Evolutionary conservation across 2,113 vertebrate genomes (phyloP), one percentile per base, ranked within the genome.

Genomic region (Phoenicopterus ruber): DNA sequence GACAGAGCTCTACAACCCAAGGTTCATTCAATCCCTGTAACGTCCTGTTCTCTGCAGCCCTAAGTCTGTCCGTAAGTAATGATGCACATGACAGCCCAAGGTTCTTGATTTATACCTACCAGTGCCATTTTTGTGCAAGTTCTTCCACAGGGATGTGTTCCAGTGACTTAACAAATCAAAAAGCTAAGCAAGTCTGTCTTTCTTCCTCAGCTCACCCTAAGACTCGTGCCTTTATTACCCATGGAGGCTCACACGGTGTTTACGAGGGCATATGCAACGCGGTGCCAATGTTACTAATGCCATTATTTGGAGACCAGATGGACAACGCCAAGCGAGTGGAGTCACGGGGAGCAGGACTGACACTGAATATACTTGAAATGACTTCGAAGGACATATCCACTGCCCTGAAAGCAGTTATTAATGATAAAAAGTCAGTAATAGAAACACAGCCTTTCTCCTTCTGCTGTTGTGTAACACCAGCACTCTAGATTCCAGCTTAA

Each of bases 251-350:
- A 19, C 99, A 99, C 0, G 99, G 99, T 0, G 31, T 99, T 63
- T 99, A 99, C 3, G 99, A 99, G 96, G 99, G 98, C 16, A 98
- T 99, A 47, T 99, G 99, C 97, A 99, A 99, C 0, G 99, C 97
- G 0, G 98, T 99, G 76, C 99, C 99, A 4, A 99, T 99, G 99
- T 93, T 99, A 71, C 97, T 99, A 97, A 26, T 99, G 97, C 99
- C 99, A 3, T 61, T 99, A 7, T 97, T 79, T 6, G 99, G 98
- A 2, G 99, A 99, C 57, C 99, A 99, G 96, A 97, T 98, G 58
- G 99, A 99, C 96, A 99, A 99, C 0, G 99, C 99, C 1, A 95
- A 97, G 31, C 98, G 96, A 62, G 38, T 99, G 49, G 98, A 97
- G 22, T 97, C 97, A 42, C 98, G 98, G 20, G 98, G 98, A 11